These are phyloP conservation scores for Chamaea fasciata DNA, from an alignment of 2,113 vertebrate genomes.

Conservation along the genomic window DNA sequence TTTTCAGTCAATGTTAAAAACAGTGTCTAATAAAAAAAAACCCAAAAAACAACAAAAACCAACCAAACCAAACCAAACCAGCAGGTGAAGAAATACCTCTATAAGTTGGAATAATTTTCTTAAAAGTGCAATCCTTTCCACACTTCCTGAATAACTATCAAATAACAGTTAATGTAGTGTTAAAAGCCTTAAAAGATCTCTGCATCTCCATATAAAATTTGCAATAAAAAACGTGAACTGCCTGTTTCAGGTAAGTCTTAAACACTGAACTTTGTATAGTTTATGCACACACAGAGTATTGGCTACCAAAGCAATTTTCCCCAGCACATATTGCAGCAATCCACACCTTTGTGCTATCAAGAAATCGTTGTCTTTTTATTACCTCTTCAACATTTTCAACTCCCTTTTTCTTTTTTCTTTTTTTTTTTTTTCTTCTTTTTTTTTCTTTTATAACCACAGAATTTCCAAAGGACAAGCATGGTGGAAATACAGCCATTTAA, in stretches of 20 bases:
- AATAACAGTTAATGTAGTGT: not conserved
- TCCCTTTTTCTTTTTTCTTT: rapidly evolving
- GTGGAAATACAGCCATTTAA: not conserved
- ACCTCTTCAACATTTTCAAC: not conserved
- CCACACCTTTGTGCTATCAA: not conserved
- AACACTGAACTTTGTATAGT: not conserved
- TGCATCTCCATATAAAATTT: not conserved
- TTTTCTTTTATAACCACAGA: rapidly evolving
- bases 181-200: not conserved
- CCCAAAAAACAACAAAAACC: too few relatives aligned
- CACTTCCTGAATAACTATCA: not conserved
- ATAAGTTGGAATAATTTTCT: not conserved
- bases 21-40: not conserved
- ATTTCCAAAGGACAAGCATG: not conserved
- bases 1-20: not conserved
- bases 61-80: not conserved
- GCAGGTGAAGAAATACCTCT: not conserved
- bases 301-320: not conserved
- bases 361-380: not conserved
- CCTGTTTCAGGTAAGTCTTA: not conserved
- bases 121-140: not conserved
- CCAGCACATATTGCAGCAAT: not conserved
- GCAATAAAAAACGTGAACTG: not conserved
- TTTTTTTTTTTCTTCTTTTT: rapidly evolving
- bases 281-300: not conserved